These are phyloP conservation scores for Cyclina sinensis DNA, from an alignment of 1,140 invertebrate genomes.

Conservation along the genomic window DNA sequence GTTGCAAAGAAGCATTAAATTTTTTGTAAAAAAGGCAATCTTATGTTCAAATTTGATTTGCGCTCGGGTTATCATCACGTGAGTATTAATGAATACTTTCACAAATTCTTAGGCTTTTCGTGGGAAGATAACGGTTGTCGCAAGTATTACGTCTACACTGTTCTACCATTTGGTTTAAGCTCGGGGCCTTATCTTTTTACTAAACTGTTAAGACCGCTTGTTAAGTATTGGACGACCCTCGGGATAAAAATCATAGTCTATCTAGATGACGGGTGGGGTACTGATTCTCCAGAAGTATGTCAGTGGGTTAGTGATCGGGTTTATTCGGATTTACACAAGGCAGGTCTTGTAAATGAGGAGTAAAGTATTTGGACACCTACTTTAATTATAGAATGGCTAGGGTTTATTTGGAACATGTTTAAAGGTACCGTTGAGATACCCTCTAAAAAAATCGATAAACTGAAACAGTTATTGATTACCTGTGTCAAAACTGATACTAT, in stretches of 20 bases:
- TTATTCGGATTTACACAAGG: not conserved
- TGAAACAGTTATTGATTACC: too few species aligned
- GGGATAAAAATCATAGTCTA: slow-evolving; percentile 6
- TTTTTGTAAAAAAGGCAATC: slow-evolving; percentile 7
- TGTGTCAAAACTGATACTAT: not conserved
- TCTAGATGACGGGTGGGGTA: slow-evolving; percentile 26
- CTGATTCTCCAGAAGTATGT: slow-evolving; percentile 24
- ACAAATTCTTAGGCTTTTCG: too few species aligned
- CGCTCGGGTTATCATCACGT: slow-evolving; percentile 9
- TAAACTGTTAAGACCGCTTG: too few species aligned
- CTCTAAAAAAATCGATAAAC: not conserved
- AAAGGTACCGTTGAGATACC: not conserved
- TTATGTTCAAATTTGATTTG: slow-evolving; percentile 20
- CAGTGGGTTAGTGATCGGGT: not conserved
- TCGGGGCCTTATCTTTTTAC: too few species aligned
- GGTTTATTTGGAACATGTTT: not conserved
- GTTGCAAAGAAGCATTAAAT: slow-evolving; percentile 13
- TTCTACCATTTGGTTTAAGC: too few species aligned
- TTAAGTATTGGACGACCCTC: not conserved
- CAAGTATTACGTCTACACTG: too few species aligned
- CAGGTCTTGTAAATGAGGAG: not conserved
- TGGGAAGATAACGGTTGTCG: too few species aligned
- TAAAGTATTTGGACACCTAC: not conserved
- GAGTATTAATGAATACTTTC: not conserved
- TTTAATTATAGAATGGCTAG: slow-evolving; percentile 2